Evolutionary conservation across 2,797 vertebrate species (phyloP).

Genomic region (Helicolenus hilgendorfi): DNA sequence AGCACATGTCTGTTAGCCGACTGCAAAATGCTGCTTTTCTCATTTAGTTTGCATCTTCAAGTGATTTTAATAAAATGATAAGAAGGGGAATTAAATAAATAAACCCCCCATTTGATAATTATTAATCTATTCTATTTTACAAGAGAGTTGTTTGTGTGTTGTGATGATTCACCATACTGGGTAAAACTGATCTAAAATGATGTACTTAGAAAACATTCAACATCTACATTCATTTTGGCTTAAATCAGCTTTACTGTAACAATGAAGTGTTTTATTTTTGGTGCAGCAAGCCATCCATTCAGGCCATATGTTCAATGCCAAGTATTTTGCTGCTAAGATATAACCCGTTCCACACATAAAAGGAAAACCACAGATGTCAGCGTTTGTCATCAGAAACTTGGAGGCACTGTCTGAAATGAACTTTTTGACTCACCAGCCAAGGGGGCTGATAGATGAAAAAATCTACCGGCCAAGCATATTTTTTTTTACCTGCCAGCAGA

Average conservation of each 20-base stretch:
- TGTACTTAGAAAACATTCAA: not conserved
- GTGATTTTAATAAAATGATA: not conserved
- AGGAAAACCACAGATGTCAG: constrained; percentile 25
- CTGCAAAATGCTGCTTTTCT: constrained; percentile 6
- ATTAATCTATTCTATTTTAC: not conserved
- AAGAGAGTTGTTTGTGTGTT: not conserved
- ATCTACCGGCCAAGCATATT: no score
- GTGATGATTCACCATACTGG: not conserved
- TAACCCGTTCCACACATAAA: not conserved
- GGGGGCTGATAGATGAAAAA: not conserved
- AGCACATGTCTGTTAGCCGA: constrained; percentile 15
- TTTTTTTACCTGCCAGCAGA: no score
- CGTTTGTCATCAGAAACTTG: constrained; percentile 21
- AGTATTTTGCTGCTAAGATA: not conserved
- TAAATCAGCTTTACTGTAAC: not conserved
- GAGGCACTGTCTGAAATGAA: not conserved
- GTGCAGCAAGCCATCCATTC: not conserved
- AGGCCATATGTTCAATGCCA: not conserved
- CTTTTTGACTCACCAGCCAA: not conserved
- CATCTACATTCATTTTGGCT: not conserved
- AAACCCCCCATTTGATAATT: not conserved
- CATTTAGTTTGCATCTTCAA: constrained; percentile 1
- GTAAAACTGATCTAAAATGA: not conserved
- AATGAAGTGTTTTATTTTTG: not conserved
- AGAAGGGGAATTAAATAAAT: not conserved